Evolutionary conservation across 2,113 vertebrate species (phyloP), one percentile per base, ranked within the genome.

Genomic region (Halcyon senegalensis): DNA sequence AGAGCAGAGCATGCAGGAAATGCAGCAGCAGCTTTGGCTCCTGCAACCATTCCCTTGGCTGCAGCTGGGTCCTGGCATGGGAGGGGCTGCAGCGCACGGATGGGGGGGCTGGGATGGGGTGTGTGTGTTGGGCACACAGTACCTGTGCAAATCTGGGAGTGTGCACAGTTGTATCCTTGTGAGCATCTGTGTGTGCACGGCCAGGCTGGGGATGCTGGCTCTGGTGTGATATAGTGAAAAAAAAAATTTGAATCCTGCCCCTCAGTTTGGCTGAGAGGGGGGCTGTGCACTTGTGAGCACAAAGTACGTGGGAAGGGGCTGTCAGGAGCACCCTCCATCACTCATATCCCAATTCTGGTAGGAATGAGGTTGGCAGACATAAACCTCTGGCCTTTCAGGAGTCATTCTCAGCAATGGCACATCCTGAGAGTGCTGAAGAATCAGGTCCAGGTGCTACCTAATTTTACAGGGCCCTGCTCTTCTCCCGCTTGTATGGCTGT

Each of bases 1-100:
- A 74, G 89, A 69, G 74, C 64, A 75, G n/a, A 33, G 21, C 2
- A 30, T 39, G 24, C 63, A 96, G 91, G 86, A 89, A 96, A 68
- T 1, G 0, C 62, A 13, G 31, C 59, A 16, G 4, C 64, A 56
- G 35, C 69, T 79, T 63, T 9, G 7, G 73, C 18, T 11, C 20
- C 53, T 4, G 6, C 69, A 84, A 46, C 18, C 5, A 4, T 17
- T 13, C 7, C 30, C 28, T 28, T 2, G 2, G 37, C 50, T 86
- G 66, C 10, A 51, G 41, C 21, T 3, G 1, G 15, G 15, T 33
- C 31, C 39, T 24, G 43, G 55, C 16, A 20, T 1, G 11, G 69
- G 16, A 63, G 35, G 25, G 74, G 12, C n/a, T 70, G 23, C 1
- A 1, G 55, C 35, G 28, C 9, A 9, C 0, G 3, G 27, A 23